These are phyloP conservation scores for Urocyon cinereoargenteus DNA, from an alignment of 2,797 vertebrate species.

Conservation along the genomic window DNA sequence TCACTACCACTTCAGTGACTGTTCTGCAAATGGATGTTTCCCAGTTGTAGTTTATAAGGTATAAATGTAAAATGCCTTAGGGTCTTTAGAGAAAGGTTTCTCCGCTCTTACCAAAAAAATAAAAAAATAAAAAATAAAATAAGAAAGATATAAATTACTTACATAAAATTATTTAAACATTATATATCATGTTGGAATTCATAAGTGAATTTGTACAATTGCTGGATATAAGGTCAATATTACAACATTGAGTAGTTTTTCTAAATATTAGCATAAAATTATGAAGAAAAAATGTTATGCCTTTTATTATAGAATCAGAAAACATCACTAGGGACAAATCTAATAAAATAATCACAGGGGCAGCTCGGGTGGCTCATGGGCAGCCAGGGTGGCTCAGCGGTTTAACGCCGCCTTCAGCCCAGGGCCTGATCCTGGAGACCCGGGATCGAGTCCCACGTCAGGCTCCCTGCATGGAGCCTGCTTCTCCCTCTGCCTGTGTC, in stretches of 20 bases:
- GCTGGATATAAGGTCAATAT: conserved; percentile 1
- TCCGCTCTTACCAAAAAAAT: not conserved
- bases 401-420: too few relatives aligned
- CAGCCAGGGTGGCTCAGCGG: too few relatives aligned
- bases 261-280: conserved; percentile 16
- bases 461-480: too few relatives aligned
- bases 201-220: conserved; percentile 7
- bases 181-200: conserved; percentile 26
- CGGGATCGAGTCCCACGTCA: too few relatives aligned
- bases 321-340: conserved; percentile 28
- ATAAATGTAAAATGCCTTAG: not conserved
- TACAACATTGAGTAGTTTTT: conserved; percentile 17
- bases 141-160: not conserved
- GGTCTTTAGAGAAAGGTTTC: not conserved
- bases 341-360: not conserved
- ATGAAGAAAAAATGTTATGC: not conserved
- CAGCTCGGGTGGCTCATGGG: too few relatives aligned
- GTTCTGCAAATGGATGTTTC: conserved; percentile 4
- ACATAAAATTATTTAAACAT: not conserved
- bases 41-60: conserved; percentile 7
- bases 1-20: not conserved
- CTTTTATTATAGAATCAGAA: conserved; percentile 39
- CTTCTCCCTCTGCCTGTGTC: too few relatives aligned
- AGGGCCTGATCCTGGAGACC: too few relatives aligned
- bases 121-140: not conserved